A percentile compares a stretch with the other conserved stretches of the same genome.
Evolutionary conservation across 2,888 invertebrate genomes (phyloP).

Genomic region (Crossocerus cetratus): DNA sequence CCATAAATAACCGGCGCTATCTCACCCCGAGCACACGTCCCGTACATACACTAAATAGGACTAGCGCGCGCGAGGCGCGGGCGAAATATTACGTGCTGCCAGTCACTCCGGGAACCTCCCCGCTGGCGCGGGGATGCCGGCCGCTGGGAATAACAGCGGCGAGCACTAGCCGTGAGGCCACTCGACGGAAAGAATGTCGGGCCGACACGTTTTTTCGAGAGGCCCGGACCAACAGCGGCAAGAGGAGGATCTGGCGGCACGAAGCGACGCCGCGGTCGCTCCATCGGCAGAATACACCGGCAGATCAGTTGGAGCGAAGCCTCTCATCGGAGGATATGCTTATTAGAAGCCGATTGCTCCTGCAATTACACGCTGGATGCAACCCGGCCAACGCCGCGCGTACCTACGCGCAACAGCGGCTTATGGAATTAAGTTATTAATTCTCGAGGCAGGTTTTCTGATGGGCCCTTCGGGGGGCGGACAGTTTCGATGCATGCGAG

Average conservation of each 20-base stretch:
- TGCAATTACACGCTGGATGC: no score
- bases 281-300: no score
- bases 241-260: background rate
- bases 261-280: background rate
- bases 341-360: no score
- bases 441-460: constrained; percentile 36
- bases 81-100: constrained; percentile 61
- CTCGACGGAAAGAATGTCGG: constrained; percentile 35
- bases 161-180: constrained; percentile 31
- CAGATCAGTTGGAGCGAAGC: background rate
- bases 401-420: background rate
- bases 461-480: constrained; percentile 30
- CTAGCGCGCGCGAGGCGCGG: constrained; percentile 21
- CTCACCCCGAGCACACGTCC: constrained; percentile 61
- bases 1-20: constrained; percentile 74
- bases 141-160: constrained; percentile 46
- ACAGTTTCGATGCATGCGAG: constrained; percentile 50
- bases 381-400: no score
- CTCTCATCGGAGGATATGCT: background rate
- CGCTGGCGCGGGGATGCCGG: constrained; percentile 32
- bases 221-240: constrained; percentile 7
- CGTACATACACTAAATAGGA: constrained; percentile 33
- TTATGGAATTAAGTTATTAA: constrained; percentile 47
- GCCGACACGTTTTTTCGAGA: background rate
- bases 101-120: constrained; percentile 40